Evolutionary conservation across 2,797 vertebrate species (phyloP).

Genomic region (Huso huso): DNA sequence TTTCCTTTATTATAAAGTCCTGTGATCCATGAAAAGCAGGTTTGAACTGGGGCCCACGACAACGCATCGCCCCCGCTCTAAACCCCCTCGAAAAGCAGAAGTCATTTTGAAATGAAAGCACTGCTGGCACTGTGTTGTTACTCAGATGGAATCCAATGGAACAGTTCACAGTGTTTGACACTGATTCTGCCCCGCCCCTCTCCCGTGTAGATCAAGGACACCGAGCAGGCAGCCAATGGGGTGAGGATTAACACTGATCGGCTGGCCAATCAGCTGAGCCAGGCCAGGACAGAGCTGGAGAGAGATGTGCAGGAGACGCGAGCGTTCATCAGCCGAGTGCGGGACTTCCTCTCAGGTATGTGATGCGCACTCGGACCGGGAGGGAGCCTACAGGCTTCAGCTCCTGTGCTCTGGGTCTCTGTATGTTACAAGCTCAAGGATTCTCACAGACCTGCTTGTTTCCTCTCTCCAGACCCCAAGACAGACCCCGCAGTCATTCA

Average conservation of each 20-base stretch:
- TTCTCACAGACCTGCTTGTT: not conserved
- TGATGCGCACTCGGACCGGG: not conserved
- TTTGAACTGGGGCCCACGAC: no score
- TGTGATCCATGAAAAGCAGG: no score
- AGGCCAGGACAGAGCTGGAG: constrained; percentile 60
- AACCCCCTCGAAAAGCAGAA: no score
- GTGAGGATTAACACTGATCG: constrained; percentile 52
- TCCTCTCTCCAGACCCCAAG: constrained; percentile 54
- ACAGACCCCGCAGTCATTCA: constrained; percentile 65
- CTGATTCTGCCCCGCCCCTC: no score
- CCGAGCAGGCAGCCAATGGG: constrained; percentile 58
- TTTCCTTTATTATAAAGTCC: no score
- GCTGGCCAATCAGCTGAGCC: constrained; percentile 60
- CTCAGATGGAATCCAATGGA: no score
- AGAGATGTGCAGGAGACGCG: constrained; percentile 54
- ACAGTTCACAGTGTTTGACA: no score
- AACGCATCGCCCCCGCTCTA: no score
- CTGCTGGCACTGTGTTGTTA: no score
- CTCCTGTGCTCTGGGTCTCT: constrained; percentile 3
- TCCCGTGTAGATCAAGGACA: constrained; percentile 59
- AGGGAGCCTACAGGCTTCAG: not conserved
- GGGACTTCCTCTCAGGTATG: constrained; percentile 74
- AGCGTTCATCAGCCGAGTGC: constrained; percentile 70
- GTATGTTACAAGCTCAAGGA: not conserved
- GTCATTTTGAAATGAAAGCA: no score